Percentiles rank a stretch among this genome's conserved stretches.
Conservation (phyloP, 1,140 invertebrate genomes). For the Acromyrmex charruanus region DNA sequence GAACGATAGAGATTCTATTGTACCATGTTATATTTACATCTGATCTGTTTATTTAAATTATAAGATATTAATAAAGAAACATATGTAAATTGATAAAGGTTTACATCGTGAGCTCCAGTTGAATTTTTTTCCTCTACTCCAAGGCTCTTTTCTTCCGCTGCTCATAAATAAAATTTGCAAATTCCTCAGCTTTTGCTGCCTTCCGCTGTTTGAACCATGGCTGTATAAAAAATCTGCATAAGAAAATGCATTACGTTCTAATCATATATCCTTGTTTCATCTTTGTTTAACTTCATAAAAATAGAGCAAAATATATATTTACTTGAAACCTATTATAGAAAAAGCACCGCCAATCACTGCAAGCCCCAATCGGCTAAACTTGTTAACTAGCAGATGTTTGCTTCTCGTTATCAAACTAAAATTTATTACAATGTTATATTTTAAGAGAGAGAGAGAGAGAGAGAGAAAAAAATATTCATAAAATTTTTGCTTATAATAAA, state of each 20-base stretch:
- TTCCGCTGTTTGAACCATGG: fast-evolving
- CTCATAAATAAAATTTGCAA: slow-evolving; percentile 57
- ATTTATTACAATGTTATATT: background rate
- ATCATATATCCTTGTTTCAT: background rate
- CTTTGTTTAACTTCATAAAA: background rate
- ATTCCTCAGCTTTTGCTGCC: background rate
- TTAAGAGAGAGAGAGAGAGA: background rate
- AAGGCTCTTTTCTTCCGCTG: background rate
- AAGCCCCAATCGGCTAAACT: background rate
- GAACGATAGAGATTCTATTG: slow-evolving; percentile 31
- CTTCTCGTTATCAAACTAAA: background rate
- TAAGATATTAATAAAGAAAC: background rate
- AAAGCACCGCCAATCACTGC: background rate
- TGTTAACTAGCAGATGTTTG: background rate
- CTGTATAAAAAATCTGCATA: background rate
- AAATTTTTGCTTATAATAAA: background rate
- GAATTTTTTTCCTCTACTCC: background rate
- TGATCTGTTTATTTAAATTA: slow-evolving; percentile 40
- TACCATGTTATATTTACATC: slow-evolving; percentile 33
- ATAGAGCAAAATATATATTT: background rate
- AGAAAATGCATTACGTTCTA: background rate
- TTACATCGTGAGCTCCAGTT: background rate
- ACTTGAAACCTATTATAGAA: background rate
- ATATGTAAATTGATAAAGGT: background rate
- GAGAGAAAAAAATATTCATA: background rate